Percentiles rank a stretch among this genome's conserved stretches.
Evolutionary conservation across 2,888 invertebrate genomes (phyloP).

Genomic region (Pantelozetes paolii): DNA sequence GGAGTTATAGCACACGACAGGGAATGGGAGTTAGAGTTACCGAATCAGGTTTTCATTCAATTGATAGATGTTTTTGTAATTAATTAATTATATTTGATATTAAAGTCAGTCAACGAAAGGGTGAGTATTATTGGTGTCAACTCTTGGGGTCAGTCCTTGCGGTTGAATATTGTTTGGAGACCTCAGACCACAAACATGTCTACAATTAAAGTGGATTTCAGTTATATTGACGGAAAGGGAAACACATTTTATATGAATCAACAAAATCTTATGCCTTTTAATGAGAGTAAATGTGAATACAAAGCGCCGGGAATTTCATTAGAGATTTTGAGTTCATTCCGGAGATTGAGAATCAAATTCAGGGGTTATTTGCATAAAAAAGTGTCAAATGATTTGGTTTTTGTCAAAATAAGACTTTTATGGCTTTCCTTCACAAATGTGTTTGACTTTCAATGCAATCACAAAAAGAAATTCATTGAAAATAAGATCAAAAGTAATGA

Average conservation of each 20-base stretch:
- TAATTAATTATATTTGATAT: no score
- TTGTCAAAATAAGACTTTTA: background rate
- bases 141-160: constrained; percentile 10
- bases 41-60: no score
- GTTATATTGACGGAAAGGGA: constrained; percentile 26
- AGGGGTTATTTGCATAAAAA: constrained; percentile 23
- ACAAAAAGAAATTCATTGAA: background rate
- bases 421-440: background rate
- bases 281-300: background rate
- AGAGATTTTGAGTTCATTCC: constrained; percentile 13
- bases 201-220: background rate
- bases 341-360: constrained; percentile 30
- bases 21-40: no score
- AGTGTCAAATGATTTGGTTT: background rate
- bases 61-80: no score
- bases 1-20: no score
- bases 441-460: constrained; percentile 10
- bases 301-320: constrained; percentile 17
- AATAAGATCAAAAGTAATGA: background rate
- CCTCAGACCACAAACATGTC: background rate
- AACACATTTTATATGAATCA: background rate
- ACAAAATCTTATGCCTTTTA: background rate
- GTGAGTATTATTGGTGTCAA: constrained; percentile 21
- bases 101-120: background rate
- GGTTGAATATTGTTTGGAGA: constrained; percentile 3